A percentile compares a stretch with the other conserved stretches of the same genome.
Conservation (phyloP, 1,140 invertebrate genomes). For the Drosophila dunni region DNA sequence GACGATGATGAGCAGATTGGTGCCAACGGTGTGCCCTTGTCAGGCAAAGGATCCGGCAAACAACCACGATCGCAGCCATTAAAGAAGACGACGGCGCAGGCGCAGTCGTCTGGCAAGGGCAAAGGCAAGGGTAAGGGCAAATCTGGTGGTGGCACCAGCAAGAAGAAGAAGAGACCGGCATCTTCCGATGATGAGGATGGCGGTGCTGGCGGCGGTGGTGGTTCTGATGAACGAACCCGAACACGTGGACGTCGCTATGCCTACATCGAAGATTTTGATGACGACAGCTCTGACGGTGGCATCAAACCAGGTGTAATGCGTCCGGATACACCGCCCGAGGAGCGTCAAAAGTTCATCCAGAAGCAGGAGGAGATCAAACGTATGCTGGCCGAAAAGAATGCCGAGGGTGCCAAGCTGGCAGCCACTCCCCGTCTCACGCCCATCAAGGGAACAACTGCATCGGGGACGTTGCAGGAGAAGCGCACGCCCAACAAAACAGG, state of each 20-base stretch:
- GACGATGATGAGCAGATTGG: conserved; percentile 70
- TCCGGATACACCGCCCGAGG: conserved; percentile 83
- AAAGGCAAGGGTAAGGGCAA: conserved; percentile 59
- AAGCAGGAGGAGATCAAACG: conserved; percentile 84
- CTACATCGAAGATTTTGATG: conserved; percentile 87
- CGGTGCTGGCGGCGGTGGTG: conserved; percentile 75
- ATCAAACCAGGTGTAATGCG: conserved; percentile 85
- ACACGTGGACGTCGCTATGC: conserved; percentile 90
- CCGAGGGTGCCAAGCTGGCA: conserved; percentile 77
- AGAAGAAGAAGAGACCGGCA: conserved; percentile 61
- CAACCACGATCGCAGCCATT: conserved; percentile 76
- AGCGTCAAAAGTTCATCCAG: conserved; percentile 83
- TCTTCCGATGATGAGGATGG: conserved; percentile 62
- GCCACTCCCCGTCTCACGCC: conserved; percentile 80
- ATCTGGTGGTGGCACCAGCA: conserved; percentile 14
- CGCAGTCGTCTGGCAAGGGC: conserved; percentile 57
- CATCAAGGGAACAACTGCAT: conserved; percentile 55
- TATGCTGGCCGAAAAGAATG: conserved; percentile 84
- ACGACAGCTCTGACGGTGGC: conserved; percentile 85
- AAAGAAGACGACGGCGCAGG: conserved; percentile 56
- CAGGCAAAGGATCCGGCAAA: conserved; percentile 78
- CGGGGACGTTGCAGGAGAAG: conserved; percentile 42
- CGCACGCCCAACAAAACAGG: conserved; percentile 61
- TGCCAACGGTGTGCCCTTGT: conserved; percentile 54
- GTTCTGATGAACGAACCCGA: conserved; percentile 86